Evolutionary conservation across 2,888 invertebrate genomes (phyloP).

Genomic region (Lochmaea crataegi): DNA sequence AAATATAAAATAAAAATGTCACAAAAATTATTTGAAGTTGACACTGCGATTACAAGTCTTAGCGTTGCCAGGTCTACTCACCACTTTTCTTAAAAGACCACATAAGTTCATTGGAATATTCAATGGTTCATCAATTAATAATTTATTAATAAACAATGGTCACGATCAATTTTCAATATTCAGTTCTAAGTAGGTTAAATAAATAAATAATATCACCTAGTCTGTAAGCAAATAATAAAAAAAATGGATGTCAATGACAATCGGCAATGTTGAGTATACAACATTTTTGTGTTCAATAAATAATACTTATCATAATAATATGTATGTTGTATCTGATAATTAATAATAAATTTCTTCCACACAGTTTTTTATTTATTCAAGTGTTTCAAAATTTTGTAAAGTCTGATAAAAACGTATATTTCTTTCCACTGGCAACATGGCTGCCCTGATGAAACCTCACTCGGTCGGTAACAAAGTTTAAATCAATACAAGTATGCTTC

Average conservation of each 20-base stretch:
- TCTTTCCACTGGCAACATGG: not conserved
- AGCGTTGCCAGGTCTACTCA: not conserved
- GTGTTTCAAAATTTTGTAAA: not conserved
- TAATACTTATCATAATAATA: too few species aligned
- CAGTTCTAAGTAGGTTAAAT: too few species aligned
- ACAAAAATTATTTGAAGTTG: not conserved
- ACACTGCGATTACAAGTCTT: not conserved
- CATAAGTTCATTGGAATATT: not conserved
- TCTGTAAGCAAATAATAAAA: too few species aligned
- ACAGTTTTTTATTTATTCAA: not conserved
- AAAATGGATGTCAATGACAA: too few species aligned
- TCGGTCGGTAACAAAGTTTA: not conserved
- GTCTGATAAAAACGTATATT: not conserved
- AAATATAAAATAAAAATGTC: not conserved
- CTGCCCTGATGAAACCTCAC: not conserved
- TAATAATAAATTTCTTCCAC: too few species aligned
- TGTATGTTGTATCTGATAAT: too few species aligned
- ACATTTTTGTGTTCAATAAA: too few species aligned
- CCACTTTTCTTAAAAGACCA: not conserved
- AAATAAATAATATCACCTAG: too few species aligned
- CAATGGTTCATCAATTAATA: too few species aligned
- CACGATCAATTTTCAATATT: too few species aligned
- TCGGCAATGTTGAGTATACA: too few species aligned
- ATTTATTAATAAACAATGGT: too few species aligned
- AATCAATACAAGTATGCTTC: not conserved